Conservation (phyloP, 2,888 invertebrate genomes). For the Synergus gifuensis region DNA sequence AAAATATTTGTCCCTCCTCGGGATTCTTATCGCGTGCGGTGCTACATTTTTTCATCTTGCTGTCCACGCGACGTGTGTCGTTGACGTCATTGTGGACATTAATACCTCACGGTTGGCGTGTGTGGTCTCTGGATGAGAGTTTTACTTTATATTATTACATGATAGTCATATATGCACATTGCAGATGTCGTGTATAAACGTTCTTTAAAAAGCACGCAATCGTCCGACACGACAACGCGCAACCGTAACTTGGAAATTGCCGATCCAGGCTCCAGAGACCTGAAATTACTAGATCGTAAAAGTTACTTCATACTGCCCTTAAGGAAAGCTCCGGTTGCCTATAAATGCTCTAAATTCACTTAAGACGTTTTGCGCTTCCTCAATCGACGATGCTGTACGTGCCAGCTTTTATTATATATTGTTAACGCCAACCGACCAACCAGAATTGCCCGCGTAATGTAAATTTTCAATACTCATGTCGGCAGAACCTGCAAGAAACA, state of each 20-base stretch:
- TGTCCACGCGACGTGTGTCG: slow-evolving; percentile 10
- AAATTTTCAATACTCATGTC: slow-evolving; percentile 16
- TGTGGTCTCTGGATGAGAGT: slow-evolving; percentile 16
- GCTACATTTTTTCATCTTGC: slow-evolving; percentile 24
- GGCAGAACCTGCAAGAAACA: slow-evolving; percentile 3
- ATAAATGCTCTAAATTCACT: slow-evolving; percentile 42
- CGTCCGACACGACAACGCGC: slow-evolving; percentile 51
- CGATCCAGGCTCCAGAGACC: slow-evolving; percentile 38
- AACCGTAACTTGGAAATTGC: slow-evolving; percentile 51
- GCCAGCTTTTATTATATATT: slow-evolving; percentile 35
- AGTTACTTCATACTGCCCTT: slow-evolving; percentile 43
- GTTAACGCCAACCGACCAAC: slow-evolving; percentile 5
- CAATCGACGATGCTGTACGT: slow-evolving; percentile 5
- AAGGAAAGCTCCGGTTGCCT: not conserved
- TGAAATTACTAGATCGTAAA: slow-evolving; percentile 59
- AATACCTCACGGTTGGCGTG: slow-evolving; percentile 21
- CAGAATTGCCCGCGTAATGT: not conserved
- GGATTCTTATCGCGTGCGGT: slow-evolving; percentile 26
- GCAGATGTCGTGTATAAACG: not conserved
- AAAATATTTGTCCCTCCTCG: too few relatives aligned
- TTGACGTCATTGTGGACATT: not conserved
- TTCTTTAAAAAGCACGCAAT: slow-evolving; percentile 48
- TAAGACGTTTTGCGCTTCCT: slow-evolving; percentile 37
- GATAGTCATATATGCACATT: not conserved
- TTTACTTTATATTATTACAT: slow-evolving; percentile 49